Conservation (phyloP, 2,888 invertebrate species). For the Lepidocyrtoides sp. region DNA sequence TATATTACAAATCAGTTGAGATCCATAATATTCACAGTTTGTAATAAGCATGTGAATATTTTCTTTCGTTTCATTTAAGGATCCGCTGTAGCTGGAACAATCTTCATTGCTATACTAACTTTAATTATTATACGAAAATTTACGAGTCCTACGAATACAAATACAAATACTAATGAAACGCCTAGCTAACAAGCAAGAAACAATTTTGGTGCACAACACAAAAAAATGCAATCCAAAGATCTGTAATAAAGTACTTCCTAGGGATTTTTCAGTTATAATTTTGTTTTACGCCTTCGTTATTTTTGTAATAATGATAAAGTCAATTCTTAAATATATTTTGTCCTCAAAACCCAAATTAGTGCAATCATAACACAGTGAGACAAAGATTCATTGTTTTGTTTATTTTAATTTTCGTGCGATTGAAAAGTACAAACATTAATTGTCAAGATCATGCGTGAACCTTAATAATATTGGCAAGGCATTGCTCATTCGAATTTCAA, state of each 20-base stretch:
- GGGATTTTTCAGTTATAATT: constrained; percentile 5
- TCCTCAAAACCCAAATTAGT: no score
- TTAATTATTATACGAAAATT: constrained; percentile 37
- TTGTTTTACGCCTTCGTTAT: background rate
- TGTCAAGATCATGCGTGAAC: constrained; percentile 21
- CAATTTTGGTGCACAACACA: constrained; percentile 15
- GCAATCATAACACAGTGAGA: no score
- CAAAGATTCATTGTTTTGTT: no score
- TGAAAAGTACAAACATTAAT: background rate
- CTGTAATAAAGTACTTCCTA: constrained; percentile 40
- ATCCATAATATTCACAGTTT: background rate
- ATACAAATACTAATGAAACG: background rate
- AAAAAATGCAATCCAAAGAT: constrained; percentile 30
- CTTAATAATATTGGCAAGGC: no score
- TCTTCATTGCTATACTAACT: constrained; percentile 43
- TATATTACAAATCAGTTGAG: constrained; percentile 6
- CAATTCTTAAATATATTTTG: no score
- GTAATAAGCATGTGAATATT: background rate
- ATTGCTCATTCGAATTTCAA: no score
- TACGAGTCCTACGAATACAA: no score
- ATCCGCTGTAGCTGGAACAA: constrained; percentile 80
- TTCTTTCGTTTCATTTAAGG: constrained; percentile 62
- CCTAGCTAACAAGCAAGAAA: background rate
- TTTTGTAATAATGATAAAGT: constrained; percentile 29
- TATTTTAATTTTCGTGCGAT: background rate